A percentile compares a stretch with the other conserved stretches of the same genome.
Evolutionary conservation across 1,140 invertebrate genomes (phyloP).

Genomic region (Cherax destructor): DNA sequence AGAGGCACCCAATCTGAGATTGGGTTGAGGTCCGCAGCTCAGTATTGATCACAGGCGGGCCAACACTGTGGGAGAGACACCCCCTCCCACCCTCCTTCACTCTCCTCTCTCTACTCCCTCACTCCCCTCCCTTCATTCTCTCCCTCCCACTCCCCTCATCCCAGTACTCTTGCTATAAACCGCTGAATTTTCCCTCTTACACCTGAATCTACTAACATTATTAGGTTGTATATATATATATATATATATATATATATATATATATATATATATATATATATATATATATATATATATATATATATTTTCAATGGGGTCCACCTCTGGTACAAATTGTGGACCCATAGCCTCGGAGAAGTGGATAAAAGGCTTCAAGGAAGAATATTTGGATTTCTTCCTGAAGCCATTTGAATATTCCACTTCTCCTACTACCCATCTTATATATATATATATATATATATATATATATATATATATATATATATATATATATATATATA

Average conservation of each 20-base stretch:
- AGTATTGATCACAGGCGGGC: constrained; percentile 9
- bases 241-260: constrained; percentile 5
- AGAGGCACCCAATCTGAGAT: constrained; percentile 4
- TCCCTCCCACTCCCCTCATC: neutral
- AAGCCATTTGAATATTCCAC: no score
- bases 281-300: constrained; percentile 12
- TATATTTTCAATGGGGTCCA: no score
- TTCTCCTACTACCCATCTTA: no score
- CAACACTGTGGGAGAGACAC: neutral
- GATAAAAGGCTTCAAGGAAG: no score
- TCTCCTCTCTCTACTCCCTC: neutral
- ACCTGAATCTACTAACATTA: neutral
- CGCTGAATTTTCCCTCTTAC: neutral
- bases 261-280: constrained; percentile 12
- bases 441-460: no score
- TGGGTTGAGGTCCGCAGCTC: neutral
- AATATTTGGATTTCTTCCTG: no score
- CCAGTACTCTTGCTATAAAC: neutral
- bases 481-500: no score
- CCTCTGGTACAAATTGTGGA: no score
- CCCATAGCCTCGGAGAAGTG: no score
- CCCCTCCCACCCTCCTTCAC: neutral
- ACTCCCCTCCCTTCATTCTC: neutral
- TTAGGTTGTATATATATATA: neutral
- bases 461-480: no score